Base-by-base conservation (phyloP, 2,888 invertebrate genomes). In the Thelaira solivaga region DNA sequence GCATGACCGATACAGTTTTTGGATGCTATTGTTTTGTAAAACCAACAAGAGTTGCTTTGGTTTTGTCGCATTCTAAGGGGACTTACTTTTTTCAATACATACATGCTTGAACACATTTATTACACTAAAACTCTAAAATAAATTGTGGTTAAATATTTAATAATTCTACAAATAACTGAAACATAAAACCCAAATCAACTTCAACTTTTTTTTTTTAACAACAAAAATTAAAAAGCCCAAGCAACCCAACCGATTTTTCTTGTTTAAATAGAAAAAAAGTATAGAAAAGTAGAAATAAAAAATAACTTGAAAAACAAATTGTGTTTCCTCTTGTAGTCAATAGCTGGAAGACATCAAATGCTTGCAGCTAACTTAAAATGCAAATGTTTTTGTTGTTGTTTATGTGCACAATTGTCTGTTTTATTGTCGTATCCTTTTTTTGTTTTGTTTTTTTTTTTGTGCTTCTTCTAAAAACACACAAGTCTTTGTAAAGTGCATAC, bases 361-460 rank as follows among this genome's bases (percentile, higher is more conserved):
- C 81, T 81, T 69, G 73, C 72, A 80, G 81, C 81, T 62, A 80
- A 77, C 77, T 77, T 77, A 75, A 80, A 76, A 73, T 80, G 80
- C 80, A 76, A 73, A 76, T 65, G 53, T 36, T 73, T 29, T 65
- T 61, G 59, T 36, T 49, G 31, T 5, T 34, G 29, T 18, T 61
- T 10, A 26, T 68, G 13, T 65, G 53, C 64, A 69, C 62, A 79
- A 64, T 62, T 61, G 67, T 59, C 47, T 62, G 55, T 62, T 61
- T 67, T 71, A 62, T 49, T 68, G 73, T 69, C 64, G 36, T 55
- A 55, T 68, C 51, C 67, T 49, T 51, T 13, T 31, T 22, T 13
- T 43, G 11, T 53, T 51, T 47, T 10, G n/a, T n/a, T 36, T 31
- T 39, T 47, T 10, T 29, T 67, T 31, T 45, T 64, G 51, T 51